Base-by-base conservation (phyloP, 2,888 invertebrate species). In the Coremacera marginata region DNA sequence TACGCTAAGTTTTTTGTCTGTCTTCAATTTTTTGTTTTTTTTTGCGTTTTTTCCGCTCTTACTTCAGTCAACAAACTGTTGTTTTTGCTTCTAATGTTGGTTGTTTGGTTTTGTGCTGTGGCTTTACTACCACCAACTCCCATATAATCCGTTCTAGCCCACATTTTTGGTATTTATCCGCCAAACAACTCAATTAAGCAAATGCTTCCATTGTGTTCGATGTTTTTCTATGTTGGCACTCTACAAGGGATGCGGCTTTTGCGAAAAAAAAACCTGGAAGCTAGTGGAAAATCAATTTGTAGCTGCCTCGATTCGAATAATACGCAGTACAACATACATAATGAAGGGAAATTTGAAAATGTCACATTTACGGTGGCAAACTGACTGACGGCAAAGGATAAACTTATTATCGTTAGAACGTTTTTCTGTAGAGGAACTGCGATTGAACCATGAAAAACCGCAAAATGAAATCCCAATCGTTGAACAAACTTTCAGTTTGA, bases 161-260 rank as follows among this genome's bases (percentile, higher is more conserved):
- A 67, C 74, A 67, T 67, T 74, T 62, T 55, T 44, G 65, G 67
- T 55, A 65, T 74, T 74, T 74, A 55, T 37, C 37, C 65, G 52
- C 67, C 65, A 74, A 74, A 74, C 74, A 74, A 74, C 74, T 74
- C 67, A 67, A 74, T 74, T 74, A 74, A 74, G 67, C 74, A 67
- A 74, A 74, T 65, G 55, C 67, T 55, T 51, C 22, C 25, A 37
- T 63, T 31, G 34, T 62, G 31, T 67, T 5, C 25, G 11, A 44
- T 68, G 68, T 27, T 22, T 34, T n/a, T 70, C 34, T 31, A 27
- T 55, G 68, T 68, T 68, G 14, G 7, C 44, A 7, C 44, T 27
- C 0, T 22, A 49, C 51, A 25, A 27, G 51, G 49, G 49, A 51
- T 51, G 49, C 22, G 49, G 49, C 51, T 68, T 51, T 68, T 9